phyloP scores from a whole-genome alignment of 2,888 invertebrate genomes.

The Cyrtodaria siliqua region DNA sequence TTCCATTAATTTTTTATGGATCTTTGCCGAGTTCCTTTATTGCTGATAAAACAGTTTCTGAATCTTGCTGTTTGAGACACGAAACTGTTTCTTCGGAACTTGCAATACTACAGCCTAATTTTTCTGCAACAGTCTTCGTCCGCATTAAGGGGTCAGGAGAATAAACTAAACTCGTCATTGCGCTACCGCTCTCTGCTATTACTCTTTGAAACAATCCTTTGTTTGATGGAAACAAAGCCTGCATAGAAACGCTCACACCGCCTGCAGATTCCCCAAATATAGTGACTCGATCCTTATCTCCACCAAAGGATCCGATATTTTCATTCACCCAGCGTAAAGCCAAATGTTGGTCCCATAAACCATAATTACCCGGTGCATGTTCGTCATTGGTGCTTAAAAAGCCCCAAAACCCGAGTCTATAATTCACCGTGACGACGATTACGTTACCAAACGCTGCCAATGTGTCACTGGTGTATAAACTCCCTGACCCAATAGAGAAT shows the following conservation, averaged over 20 bases:
- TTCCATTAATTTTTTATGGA: no score
- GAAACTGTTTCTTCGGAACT: background rate
- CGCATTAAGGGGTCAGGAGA: background rate
- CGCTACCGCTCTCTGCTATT: conserved; percentile 18
- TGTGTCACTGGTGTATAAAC: no score
- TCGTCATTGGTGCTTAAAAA: conserved; percentile 19
- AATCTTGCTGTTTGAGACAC: background rate
- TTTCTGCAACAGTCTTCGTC: background rate
- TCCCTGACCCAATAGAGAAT: no score
- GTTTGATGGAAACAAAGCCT: conserved; percentile 18
- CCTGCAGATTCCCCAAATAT: conserved; percentile 28
- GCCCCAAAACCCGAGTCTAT: conserved; percentile 20
- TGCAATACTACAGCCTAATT: background rate
- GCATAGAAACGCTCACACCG: background rate
- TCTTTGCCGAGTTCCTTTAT: no score
- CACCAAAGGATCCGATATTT: conserved; percentile 14
- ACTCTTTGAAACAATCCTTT: conserved; percentile 1
- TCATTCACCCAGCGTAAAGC: conserved; percentile 6
- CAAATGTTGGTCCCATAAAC: conserved; percentile 25
- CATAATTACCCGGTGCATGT: conserved; percentile 14
- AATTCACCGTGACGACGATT: conserved; percentile 20
- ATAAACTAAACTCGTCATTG: background rate
- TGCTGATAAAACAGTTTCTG: background rate
- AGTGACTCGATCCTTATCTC: conserved; percentile 17
- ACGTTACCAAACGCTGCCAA: conserved; percentile 8